phyloP scores from a whole-genome alignment of 2,888 invertebrate genomes.

The Pammene fasciana region DNA sequence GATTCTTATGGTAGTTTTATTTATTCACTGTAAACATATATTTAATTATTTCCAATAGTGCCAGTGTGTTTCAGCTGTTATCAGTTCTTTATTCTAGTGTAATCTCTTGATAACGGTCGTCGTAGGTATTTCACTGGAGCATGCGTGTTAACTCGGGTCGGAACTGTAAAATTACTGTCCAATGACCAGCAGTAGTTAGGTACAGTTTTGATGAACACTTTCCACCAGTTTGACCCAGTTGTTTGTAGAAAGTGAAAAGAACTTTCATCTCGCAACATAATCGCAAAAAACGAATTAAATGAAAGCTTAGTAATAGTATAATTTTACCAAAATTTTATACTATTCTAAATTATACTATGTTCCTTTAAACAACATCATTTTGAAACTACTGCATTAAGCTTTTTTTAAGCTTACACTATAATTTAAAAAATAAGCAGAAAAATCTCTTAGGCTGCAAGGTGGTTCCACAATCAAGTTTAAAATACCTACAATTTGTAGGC shows the following conservation, averaged over 20 bases:
- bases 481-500: neutral
- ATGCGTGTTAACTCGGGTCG: neutral
- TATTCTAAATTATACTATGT: neutral
- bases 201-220: slow-evolving; percentile 24
- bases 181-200: slow-evolving; percentile 8
- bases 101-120: slow-evolving; percentile 36
- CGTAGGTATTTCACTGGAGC: slow-evolving; percentile 16
- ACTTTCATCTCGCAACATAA: slow-evolving; percentile 26
- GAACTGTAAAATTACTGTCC: slow-evolving; percentile 8
- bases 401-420: too few species aligned
- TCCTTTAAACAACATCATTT: too few species aligned
- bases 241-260: slow-evolving; percentile 33
- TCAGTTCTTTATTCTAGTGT: slow-evolving; percentile 34
- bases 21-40: neutral
- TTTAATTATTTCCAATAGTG: neutral
- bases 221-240: slow-evolving; percentile 33
- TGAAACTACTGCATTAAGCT: neutral
- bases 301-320: too few species aligned
- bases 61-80: slow-evolving; percentile 20
- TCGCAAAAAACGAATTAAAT: neutral
- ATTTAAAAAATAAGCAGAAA: neutral
- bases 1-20: slow-evolving; percentile 1
- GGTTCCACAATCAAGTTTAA: neutral
- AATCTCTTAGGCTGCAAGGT: neutral
- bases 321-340: neutral